Base-by-base conservation (phyloP, 1,140 invertebrate genomes). In the Sarcophaga bullata region DNA sequence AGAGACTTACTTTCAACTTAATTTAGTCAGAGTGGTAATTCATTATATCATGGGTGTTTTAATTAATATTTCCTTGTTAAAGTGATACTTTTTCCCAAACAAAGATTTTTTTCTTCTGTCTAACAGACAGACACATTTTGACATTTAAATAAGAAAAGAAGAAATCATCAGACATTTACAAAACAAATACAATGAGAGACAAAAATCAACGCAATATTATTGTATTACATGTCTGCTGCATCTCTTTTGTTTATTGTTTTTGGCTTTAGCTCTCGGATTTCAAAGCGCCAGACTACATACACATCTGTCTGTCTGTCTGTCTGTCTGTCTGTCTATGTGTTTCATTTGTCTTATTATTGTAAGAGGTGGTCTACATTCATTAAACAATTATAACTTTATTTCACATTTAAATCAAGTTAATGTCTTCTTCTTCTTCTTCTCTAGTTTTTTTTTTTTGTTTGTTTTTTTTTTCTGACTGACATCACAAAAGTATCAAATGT, bases 201-300 rank as follows among this genome's bases (percentile, higher is more conserved):
- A 58, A 11, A 68, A 68, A n/a, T 62, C 13, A n/a, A n/a, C 17
- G 8, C n/a, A n/a, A n/a, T n/a, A 62, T 68, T 68, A 68, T 68
- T 68, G 9, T 25, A 19, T 68, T 68, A 68, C 62, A 19, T 8
- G n/a, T 68, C 62, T 68, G n/a, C 62, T 17, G 17, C 54, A 37
- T 37, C 25, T 37, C 25, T 37, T 37, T 37, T 37, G 25, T 37
- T 37, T 37, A 58, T 58, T 58, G 15, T 58, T n/a, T 58, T n/a
- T 37, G 25, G n/a, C 17, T 68, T 68, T 19, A 78, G 25, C 17
- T 78, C 75, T 78, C 75, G 50, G 15, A 78, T 78, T 78, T 50
- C 75, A 78, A 78, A 78, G 75, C 75, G 75, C 75, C 75, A 78
- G 75, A 78, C 75, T 50, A 78, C 75, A 78, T 17, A 19, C 19